phyloP scores from a whole-genome alignment of 2,113 vertebrate species.

The Phalacrocorax pelagicus region DNA sequence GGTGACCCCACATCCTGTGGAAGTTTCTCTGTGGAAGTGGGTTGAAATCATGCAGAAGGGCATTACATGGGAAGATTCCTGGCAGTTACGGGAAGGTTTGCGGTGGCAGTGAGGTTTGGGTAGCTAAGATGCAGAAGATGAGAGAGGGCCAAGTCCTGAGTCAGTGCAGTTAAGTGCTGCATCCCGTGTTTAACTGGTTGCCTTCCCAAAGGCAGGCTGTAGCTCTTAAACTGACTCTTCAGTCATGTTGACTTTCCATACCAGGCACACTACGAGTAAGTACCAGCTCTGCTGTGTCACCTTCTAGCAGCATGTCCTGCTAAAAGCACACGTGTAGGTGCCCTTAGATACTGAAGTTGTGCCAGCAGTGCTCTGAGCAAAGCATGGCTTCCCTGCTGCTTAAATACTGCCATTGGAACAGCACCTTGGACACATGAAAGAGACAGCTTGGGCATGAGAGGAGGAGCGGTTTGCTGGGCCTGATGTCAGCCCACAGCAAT shows the following conservation, averaged over 20 bases:
- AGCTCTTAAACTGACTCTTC: neutral
- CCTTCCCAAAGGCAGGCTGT: neutral
- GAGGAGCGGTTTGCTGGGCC: neutral
- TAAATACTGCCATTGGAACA: neutral
- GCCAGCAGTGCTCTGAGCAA: neutral
- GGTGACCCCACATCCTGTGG: neutral
- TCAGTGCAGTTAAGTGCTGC: neutral
- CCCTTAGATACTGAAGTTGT: neutral
- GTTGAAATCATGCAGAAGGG: neutral
- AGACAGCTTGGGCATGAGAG: neutral
- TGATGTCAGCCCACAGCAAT: neutral
- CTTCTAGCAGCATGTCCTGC: neutral
- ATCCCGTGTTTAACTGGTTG: fast-evolving
- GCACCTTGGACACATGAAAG: neutral
- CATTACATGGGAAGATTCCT: neutral
- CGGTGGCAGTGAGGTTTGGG: neutral
- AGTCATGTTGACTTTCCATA: neutral
- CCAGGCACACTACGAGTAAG: fast-evolving
- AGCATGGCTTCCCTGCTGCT: neutral
- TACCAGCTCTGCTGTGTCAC: neutral
- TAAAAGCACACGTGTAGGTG: neutral
- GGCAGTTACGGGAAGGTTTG: neutral
- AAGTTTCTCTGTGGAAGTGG: neutral
- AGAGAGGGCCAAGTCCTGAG: fast-evolving
- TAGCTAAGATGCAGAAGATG: neutral